Evolutionary conservation across 2,113 vertebrate genomes (phyloP).

Genomic region (Petrocephalus microphthalmus): DNA sequence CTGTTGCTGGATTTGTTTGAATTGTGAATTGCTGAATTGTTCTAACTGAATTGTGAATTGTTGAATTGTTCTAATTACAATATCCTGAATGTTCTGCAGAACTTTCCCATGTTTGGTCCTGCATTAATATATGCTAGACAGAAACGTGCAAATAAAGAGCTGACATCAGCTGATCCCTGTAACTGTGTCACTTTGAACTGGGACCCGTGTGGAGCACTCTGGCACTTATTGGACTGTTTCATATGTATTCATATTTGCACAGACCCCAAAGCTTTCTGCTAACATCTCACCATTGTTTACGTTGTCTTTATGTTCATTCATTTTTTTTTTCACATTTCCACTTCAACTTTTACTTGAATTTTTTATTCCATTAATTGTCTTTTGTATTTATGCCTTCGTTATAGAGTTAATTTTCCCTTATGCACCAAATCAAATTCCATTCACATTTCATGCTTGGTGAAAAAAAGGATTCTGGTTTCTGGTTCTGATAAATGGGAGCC

Average conservation of each 20-base stretch:
- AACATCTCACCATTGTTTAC: background rate
- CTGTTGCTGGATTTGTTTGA: background rate
- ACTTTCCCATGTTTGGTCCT: background rate
- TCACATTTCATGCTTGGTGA: background rate
- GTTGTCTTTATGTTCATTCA: background rate
- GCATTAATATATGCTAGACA: background rate
- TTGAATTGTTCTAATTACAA: background rate
- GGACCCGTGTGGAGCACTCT: background rate
- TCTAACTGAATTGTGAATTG: too few species aligned
- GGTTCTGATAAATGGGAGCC: background rate
- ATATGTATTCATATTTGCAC: background rate
- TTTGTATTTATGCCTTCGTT: background rate
- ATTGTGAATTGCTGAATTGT: too few species aligned
- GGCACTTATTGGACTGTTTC: background rate
- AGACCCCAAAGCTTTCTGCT: background rate
- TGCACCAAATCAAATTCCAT: background rate
- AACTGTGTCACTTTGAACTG: background rate
- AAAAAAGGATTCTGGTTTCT: background rate
- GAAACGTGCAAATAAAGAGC: background rate
- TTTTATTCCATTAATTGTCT: background rate
- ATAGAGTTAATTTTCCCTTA: background rate
- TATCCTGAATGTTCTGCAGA: background rate
- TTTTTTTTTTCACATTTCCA: background rate
- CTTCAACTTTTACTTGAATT: background rate
- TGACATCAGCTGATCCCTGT: background rate